Conservation (phyloP, 2,113 vertebrate genomes). For the Otocyon megalotis region DNA sequence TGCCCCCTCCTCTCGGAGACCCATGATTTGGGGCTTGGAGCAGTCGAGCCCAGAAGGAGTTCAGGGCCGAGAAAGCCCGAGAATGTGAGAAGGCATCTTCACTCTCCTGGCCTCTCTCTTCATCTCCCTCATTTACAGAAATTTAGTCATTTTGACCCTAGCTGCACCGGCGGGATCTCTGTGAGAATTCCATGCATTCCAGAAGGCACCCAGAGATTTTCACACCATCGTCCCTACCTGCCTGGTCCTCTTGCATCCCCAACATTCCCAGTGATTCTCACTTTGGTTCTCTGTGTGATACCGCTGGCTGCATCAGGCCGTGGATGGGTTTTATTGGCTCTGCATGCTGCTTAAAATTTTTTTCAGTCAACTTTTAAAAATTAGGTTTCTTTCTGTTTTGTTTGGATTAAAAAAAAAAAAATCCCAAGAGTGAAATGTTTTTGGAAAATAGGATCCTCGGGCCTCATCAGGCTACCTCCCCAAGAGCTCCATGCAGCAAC, state of each 20-base stretch:
- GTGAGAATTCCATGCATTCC: neutral
- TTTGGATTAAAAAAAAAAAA: slow-evolving; percentile 1
- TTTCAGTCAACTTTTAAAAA: neutral
- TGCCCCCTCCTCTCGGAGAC: rapidly evolving
- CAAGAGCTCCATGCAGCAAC: neutral
- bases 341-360: neutral
- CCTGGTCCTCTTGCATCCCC: rapidly evolving
- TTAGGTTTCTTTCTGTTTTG: neutral
- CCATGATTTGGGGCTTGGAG: neutral
- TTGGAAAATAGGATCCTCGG: neutral
- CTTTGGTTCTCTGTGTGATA: rapidly evolving
- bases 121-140: neutral
- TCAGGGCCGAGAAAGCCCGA: neutral
- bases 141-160: neutral
- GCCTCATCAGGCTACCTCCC: rapidly evolving
- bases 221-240: rapidly evolving
- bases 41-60: neutral
- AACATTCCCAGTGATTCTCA: neutral
- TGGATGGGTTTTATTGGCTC: neutral
- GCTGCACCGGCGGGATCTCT: neutral
- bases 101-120: neutral
- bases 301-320: neutral
- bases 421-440: neutral
- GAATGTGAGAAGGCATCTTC: neutral
- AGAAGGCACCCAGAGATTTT: neutral